Evolutionary conservation across 37 sponge, comb jelly and placozoan species (phyloP).

Genomic region (Aplysina aerophoba): DNA sequence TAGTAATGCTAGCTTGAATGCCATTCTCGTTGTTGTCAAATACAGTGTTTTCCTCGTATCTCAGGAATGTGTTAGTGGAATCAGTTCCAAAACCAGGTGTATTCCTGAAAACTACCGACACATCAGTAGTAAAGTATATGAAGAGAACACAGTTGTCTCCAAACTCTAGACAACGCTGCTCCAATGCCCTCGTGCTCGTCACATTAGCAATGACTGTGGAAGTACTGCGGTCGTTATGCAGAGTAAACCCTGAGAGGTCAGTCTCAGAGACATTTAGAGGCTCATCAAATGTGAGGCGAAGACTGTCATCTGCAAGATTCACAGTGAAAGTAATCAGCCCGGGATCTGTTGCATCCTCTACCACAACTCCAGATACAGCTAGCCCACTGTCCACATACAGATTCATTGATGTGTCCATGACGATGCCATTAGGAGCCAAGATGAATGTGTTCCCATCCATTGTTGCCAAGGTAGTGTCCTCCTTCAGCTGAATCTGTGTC

Average conservation of each 20-base stretch:
- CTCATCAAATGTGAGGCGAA: constrained; percentile 40
- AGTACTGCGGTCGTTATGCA: constrained; percentile 24
- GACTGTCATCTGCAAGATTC: constrained; percentile 22
- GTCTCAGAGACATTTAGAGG: constrained; percentile 23
- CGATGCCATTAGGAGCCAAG: constrained; percentile 14
- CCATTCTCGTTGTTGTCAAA: constrained; percentile 59
- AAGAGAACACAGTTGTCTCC: constrained; percentile 50
- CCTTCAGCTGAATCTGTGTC: constrained; percentile 57
- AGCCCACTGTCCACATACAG: constrained; percentile 45
- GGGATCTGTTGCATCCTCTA: constrained; percentile 38
- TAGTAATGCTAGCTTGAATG: background rate
- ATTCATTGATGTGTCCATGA: constrained; percentile 75
- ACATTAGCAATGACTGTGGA: constrained; percentile 22
- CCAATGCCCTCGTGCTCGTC: background rate
- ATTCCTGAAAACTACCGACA: constrained; percentile 53
- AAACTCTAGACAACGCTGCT: background rate
- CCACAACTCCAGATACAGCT: background rate
- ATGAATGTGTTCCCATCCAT: constrained; percentile 58
- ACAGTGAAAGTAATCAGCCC: constrained; percentile 14
- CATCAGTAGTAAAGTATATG: constrained; percentile 46
- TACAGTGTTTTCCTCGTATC: constrained; percentile 37
- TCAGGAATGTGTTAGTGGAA: constrained; percentile 53
- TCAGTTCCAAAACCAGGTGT: constrained; percentile 48
- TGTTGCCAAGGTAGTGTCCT: constrained; percentile 53
- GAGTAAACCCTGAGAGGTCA: constrained; percentile 8